Evolutionary conservation across 2,113 vertebrate genomes (phyloP).

Genomic region (Saccopteryx leptura): DNA sequence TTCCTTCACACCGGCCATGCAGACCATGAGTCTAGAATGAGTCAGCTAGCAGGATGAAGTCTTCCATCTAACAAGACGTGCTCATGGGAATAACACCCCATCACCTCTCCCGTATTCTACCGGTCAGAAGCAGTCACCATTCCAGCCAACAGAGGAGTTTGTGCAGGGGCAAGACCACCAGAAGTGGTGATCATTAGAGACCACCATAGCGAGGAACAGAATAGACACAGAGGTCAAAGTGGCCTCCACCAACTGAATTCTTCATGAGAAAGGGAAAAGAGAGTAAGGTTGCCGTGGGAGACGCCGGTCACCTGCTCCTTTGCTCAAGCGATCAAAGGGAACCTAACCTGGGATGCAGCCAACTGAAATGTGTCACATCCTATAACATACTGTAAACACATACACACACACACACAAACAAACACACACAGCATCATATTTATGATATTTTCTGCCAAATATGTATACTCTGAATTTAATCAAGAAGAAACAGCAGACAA

Average conservation of each 20-base stretch:
- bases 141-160: not conserved
- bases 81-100: not conserved
- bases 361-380: not conserved
- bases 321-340: not conserved
- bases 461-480: not conserved
- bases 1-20: not conserved
- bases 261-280: not conserved
- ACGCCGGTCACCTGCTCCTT: not conserved
- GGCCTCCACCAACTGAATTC: not conserved
- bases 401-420: no score
- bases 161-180: no score
- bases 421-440: not conserved
- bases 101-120: not conserved
- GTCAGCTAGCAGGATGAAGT: not conserved
- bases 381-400: not conserved
- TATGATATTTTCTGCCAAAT: not conserved
- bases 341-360: not conserved
- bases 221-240: not conserved
- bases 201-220: not conserved
- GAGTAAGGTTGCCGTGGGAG: not conserved
- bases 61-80: not conserved
- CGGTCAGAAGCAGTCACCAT: not conserved
- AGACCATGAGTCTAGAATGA: not conserved
- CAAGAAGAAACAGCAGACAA: not conserved
- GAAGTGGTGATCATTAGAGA: not conserved